A percentile compares a stretch with the other conserved stretches of the same genome.
Conservation (phyloP, 2,797 vertebrate genomes). For the Atherinosoma microstoma region DNA sequence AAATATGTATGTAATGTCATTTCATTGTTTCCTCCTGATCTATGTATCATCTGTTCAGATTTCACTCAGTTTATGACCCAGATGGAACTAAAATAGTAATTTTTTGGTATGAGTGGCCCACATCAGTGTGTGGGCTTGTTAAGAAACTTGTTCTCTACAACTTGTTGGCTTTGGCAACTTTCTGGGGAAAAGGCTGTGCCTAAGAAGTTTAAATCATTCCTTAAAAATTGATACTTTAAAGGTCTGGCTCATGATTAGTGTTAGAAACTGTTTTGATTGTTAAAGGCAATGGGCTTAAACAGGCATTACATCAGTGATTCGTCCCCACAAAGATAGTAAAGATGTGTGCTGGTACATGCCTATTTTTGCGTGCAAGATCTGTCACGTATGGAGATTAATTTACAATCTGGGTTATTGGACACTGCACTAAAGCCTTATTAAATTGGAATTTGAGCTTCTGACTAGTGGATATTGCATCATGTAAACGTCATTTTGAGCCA, state of each 20-base stretch:
- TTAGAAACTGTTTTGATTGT: neutral
- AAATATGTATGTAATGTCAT: neutral
- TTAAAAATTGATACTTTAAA: neutral
- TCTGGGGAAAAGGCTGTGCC: no score
- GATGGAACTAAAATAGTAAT: conserved; percentile 36
- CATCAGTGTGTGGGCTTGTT: conserved; percentile 28
- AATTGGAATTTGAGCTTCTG: conserved; percentile 11
- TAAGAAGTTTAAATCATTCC: neutral
- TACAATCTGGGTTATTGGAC: conserved; percentile 42
- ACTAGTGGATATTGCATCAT: neutral
- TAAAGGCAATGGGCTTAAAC: neutral
- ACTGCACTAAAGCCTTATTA: conserved; percentile 19
- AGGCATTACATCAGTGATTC: neutral
- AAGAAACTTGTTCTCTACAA: neutral
- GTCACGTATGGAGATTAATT: conserved; percentile 53
- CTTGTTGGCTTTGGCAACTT: no score
- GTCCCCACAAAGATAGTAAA: neutral
- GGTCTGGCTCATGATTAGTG: neutral
- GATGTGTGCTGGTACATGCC: neutral
- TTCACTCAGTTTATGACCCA: conserved; percentile 30
- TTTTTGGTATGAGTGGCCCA: conserved; percentile 27
- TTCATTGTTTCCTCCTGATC: neutral
- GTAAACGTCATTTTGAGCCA: neutral
- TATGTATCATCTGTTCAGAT: conserved; percentile 1
- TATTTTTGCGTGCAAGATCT: conserved; percentile 1